Evolutionary conservation across 2,113 vertebrate genomes (phyloP), one percentile per base, ranked within the genome.

Genomic region (Hoplias malabaricus): DNA sequence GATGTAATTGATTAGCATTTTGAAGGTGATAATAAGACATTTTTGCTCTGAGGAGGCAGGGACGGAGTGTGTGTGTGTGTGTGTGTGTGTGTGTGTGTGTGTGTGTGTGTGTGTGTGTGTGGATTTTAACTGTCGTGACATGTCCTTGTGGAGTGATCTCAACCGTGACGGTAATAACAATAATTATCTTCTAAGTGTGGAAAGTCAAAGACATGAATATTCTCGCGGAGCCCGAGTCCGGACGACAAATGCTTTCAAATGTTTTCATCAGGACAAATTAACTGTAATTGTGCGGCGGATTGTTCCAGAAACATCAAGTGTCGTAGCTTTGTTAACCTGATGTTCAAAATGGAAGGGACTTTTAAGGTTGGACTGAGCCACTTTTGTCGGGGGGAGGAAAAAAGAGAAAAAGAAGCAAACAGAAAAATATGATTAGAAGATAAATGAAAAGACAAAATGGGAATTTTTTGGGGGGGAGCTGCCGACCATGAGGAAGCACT

Each of bases 151-250:
- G 85, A 90, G 86, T 85, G 90, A 93, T 91, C 89, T 93, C 91
- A 92, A 90, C 88, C 91, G 90, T 92, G 90, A 91, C 90, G 90
- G 83, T 93, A 92, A 93, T 92, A 92, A 92, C 90, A 91, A 93
- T 93, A 92, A 93, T 93, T 93, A 92, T 89, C 88, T 90, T 84
- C 88, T 90, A 91, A 92, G 91, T 90, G 90, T 92, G 86, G 86
- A 89, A 88, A 85, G 88, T 88, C 78, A 86, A 83, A 86, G 86
- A 91, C 89, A 90, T 92, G 90, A 92, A 92, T 92, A 92, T 93
- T 92, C 87, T 89, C 81, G 85, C 82, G 86, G 86, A 89, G 87
- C 61, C 50, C 75, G 54, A 77, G 80, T 81, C 67, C 62, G 71
- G 66, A 27, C 38, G 85, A 90, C 89, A 90, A 92, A 91, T 88